These are phyloP conservation scores for Mesocricetus auratus DNA, from an alignment of 2,113 vertebrate species.

Conservation along the genomic window DNA sequence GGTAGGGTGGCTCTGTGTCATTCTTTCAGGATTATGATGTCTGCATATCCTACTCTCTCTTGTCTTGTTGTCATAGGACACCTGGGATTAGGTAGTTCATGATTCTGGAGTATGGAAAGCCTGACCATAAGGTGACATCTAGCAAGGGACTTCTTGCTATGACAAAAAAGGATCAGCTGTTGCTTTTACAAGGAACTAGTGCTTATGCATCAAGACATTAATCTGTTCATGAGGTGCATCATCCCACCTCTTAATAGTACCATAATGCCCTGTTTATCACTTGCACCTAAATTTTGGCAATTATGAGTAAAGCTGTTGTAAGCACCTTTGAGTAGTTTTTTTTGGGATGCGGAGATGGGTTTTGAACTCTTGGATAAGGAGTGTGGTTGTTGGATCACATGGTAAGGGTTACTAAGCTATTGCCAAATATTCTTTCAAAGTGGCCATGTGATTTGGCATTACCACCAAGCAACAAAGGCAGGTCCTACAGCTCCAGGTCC, in stretches of 20 bases:
- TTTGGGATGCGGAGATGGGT: neutral
- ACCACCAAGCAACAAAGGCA: neutral
- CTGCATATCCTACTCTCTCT: neutral
- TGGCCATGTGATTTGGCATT: neutral
- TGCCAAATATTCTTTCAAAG: neutral
- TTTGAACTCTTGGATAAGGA: neutral
- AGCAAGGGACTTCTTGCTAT: neutral
- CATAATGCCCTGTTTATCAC: neutral
- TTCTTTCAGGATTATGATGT: neutral
- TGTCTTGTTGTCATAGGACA: neutral
- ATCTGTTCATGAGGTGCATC: neutral
- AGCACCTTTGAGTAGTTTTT: neutral
- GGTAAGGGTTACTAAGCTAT: neutral
- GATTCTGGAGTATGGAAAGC: neutral
- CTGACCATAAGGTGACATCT: neutral
- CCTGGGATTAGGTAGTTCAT: neutral
- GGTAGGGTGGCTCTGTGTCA: neutral
- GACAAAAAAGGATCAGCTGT: neutral
- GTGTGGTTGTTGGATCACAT: neutral
- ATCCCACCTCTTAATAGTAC: neutral
- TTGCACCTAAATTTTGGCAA: neutral
- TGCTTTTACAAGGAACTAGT: neutral
- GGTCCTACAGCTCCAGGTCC: neutral
- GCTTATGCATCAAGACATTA: neutral
- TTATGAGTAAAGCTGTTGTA: neutral